These are phyloP conservation scores for Athalia circularis DNA, from an alignment of 2,888 invertebrate species.

Conservation along the genomic window DNA sequence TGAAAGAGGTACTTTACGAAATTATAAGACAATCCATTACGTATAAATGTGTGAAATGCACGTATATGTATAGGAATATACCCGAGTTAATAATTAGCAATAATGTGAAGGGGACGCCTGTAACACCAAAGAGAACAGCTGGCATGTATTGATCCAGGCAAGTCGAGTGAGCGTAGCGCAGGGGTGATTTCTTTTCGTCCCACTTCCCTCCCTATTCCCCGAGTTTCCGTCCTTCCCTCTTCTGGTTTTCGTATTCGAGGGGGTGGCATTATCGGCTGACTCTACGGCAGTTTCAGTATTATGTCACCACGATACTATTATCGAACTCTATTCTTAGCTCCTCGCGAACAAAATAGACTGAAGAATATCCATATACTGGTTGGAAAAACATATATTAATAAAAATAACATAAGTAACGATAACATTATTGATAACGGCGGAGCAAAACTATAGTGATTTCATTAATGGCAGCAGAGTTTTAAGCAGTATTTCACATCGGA, in stretches of 20 bases:
- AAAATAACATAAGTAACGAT: not conserved
- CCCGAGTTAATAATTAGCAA: conserved; percentile 12
- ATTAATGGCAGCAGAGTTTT: too few species aligned
- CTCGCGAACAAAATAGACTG: not conserved
- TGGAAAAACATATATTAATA: not conserved
- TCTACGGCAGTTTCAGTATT: conserved; percentile 57
- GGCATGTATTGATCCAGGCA: conserved; percentile 71
- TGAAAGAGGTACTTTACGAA: too few species aligned
- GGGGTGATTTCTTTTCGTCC: conserved; percentile 45
- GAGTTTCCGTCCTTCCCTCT: conserved; percentile 16
- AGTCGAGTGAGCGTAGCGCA: conserved; percentile 53
- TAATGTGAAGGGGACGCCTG: conserved; percentile 19
- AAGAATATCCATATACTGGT: not conserved
- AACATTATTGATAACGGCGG: not conserved
- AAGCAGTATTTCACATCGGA: not conserved
- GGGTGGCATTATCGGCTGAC: conserved; percentile 27
- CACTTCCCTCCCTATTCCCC: conserved; percentile 7
- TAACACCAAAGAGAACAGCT: conserved; percentile 68
- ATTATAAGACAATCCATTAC: not conserved
- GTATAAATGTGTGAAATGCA: not conserved
- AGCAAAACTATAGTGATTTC: not conserved
- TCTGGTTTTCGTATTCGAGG: conserved; percentile 20
- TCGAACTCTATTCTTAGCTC: conserved; percentile 19
- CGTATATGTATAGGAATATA: conserved; percentile 1
- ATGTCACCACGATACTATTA: conserved; percentile 61